phyloP scores from a whole-genome alignment of 2,113 vertebrate genomes.

The Labeo rohita region DNA sequence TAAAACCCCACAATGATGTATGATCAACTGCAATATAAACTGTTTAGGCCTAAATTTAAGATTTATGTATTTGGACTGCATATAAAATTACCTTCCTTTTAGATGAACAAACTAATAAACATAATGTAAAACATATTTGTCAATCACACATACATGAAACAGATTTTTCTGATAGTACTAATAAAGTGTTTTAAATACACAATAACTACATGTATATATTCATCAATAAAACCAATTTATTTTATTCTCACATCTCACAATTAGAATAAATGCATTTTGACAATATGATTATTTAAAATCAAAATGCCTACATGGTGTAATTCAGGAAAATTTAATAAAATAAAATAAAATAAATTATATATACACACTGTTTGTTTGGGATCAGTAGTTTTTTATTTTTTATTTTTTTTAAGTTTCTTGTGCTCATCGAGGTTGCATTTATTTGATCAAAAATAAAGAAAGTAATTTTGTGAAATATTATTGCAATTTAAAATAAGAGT shows the following conservation, averaged over 20 bases:
- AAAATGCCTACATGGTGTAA: not conserved
- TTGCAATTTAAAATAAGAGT: too few species aligned
- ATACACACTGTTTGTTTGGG: too few species aligned
- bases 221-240: not conserved
- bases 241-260: not conserved
- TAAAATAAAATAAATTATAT: too few species aligned
- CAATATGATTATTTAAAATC: not conserved
- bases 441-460: too few species aligned
- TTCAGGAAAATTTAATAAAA: too few species aligned
- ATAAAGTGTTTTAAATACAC: not conserved
- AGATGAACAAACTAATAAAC: not conserved
- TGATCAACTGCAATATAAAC: not conserved
- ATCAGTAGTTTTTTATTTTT: too few species aligned
- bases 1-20: not conserved
- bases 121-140: not conserved
- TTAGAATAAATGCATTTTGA: not conserved
- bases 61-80: not conserved
- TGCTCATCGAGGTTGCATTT: too few species aligned
- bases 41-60: not conserved
- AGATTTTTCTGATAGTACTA: not conserved
- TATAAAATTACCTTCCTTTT: not conserved
- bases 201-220: not conserved
- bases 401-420: too few species aligned
- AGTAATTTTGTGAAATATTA: too few species aligned
- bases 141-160: not conserved